phyloP scores from a whole-genome alignment of 2,888 invertebrate species.

The Laspeyria flexula region DNA sequence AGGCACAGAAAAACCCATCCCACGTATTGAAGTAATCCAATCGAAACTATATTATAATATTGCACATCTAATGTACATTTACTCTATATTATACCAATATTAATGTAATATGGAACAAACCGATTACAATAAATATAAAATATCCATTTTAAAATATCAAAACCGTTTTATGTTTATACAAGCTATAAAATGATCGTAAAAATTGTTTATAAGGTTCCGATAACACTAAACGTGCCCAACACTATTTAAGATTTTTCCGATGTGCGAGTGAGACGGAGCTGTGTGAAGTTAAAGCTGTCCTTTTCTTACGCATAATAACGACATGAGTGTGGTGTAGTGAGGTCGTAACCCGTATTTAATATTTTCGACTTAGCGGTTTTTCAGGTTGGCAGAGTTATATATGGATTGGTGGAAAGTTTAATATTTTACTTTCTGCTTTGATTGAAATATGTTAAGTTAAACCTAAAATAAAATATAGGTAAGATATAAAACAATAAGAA shows the following conservation, averaged over 20 bases:
- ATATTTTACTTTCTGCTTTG: conserved; percentile 12
- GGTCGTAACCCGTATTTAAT: conserved; percentile 15
- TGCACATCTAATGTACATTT: neutral
- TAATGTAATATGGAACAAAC: conserved; percentile 18
- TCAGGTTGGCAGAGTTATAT: conserved; percentile 22
- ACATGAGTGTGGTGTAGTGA: conserved; percentile 6
- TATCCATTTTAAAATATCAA: conserved; percentile 20
- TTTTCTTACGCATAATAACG: conserved; percentile 6
- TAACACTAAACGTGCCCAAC: conserved; percentile 11
- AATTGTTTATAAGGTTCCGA: conserved; percentile 20
- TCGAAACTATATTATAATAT: neutral
- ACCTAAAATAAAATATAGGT: too few relatives aligned
- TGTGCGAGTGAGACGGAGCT: neutral
- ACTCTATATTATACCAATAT: conserved; percentile 11
- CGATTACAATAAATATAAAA: conserved; percentile 24
- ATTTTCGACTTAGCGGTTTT: conserved; percentile 29
- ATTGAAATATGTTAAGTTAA: too few relatives aligned
- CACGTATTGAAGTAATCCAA: too few relatives aligned
- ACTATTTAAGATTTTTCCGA: conserved; percentile 10
- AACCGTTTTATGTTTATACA: conserved; percentile 26
- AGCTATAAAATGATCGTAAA: conserved; percentile 41
- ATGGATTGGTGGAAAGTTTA: conserved; percentile 13
- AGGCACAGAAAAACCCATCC: too few relatives aligned
- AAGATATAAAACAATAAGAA: too few relatives aligned
- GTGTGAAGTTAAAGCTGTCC: conserved; percentile 2